Percentiles rank a stretch among this genome's conserved stretches.
phyloP scores from a whole-genome alignment of 2,113 vertebrate species.

The Urocolius indicus region DNA sequence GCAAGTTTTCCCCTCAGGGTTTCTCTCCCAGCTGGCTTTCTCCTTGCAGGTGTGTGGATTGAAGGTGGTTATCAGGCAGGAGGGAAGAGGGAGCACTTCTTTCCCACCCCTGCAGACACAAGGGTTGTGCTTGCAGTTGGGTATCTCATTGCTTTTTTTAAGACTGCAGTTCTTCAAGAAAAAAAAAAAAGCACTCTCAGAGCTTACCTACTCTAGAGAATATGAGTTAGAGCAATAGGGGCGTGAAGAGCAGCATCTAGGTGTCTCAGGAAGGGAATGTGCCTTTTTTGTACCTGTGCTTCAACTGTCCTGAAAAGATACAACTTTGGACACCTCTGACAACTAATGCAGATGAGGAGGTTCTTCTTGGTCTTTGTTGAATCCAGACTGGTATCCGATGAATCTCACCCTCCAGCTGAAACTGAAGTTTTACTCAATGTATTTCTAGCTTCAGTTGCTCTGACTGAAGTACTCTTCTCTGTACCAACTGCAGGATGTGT shows the following conservation, averaged over 20 bases:
- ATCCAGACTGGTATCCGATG: background rate
- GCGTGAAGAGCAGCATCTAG: background rate
- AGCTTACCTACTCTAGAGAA: background rate
- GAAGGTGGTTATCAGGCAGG: background rate
- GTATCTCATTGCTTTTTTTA: background rate
- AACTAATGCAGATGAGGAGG: background rate
- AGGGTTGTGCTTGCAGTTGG: background rate
- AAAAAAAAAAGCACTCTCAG: background rate
- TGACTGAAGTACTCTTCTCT: background rate
- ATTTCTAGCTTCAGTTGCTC: background rate
- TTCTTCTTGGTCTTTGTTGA: background rate
- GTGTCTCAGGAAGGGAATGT: background rate
- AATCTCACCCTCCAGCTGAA: background rate
- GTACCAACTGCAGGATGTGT: too few relatives aligned
- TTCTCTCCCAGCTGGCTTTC: background rate
- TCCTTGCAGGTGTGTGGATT: background rate
- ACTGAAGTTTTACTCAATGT: fast-evolving
- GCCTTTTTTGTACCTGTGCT: background rate
- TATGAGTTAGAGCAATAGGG: background rate
- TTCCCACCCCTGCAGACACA: background rate
- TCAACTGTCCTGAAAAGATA: background rate
- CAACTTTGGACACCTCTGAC: background rate
- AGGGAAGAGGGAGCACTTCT: background rate
- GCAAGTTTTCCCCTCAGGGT: background rate
- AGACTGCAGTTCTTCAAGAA: background rate